Percentiles rank a stretch among this genome's conserved stretches.
These are phyloP conservation scores for Eupleurogrammus muticus DNA, from an alignment of 2,797 vertebrate species.

Conservation along the genomic window DNA sequence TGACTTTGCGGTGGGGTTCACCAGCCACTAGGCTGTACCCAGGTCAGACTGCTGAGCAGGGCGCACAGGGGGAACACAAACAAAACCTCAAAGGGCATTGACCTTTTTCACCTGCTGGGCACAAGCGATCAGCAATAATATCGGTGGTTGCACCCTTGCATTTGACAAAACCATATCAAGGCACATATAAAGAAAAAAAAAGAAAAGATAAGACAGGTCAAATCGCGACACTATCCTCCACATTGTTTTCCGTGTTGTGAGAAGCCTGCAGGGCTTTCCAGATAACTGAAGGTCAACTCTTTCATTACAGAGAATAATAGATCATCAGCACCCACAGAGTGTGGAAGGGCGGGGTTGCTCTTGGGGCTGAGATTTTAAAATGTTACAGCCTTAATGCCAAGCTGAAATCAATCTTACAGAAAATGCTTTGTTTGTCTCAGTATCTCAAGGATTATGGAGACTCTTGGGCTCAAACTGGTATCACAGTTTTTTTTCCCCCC, in stretches of 20 bases:
- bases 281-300: conserved; percentile 73
- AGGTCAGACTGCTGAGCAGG: too few relatives aligned
- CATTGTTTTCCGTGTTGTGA: neutral
- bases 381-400: conserved; percentile 49
- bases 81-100: neutral
- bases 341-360: conserved; percentile 21
- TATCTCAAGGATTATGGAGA: conserved; percentile 62
- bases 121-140: neutral
- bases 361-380: conserved; percentile 59
- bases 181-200: neutral
- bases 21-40: too few relatives aligned
- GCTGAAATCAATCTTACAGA: conserved; percentile 61
- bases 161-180: conserved; percentile 26
- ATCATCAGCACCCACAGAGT: conserved; percentile 51
- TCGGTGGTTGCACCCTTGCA: neutral
- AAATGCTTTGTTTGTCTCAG: conserved; percentile 31
- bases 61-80: too few relatives aligned
- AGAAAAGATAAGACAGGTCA: conserved; percentile 41
- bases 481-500: too few relatives aligned
- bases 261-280: conserved; percentile 44
- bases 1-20: too few relatives aligned
- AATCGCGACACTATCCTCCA: conserved; percentile 41
- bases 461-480: conserved; percentile 48
- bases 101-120: conserved; percentile 5
- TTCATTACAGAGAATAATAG: conserved; percentile 75